Evolutionary conservation across 2,113 vertebrate genomes (phyloP).

Genomic region (Melanocharis versteri): DNA sequence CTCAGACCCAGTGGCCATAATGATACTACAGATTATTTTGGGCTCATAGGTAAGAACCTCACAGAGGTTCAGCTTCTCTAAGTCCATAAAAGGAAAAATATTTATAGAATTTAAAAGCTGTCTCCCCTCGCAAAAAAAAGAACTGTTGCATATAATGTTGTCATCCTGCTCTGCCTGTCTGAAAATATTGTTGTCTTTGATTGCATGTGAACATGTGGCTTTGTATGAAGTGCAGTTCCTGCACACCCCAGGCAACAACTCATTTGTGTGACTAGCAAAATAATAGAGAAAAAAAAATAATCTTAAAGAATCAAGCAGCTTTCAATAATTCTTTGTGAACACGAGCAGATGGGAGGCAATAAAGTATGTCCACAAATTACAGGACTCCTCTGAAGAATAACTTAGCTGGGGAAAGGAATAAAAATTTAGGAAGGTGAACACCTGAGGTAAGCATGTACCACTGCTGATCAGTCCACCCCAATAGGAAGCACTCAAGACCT

Average conservation of each 20-base stretch:
- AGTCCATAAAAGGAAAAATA: neutral
- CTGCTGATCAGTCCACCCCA: neutral
- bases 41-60: neutral
- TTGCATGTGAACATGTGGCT: neutral
- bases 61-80: neutral
- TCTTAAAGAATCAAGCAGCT: neutral
- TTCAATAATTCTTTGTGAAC: neutral
- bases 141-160: neutral
- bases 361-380: neutral
- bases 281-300: neutral
- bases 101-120: neutral
- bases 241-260: neutral
- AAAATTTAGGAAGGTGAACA: neutral
- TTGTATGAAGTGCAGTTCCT: neutral
- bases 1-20: neutral
- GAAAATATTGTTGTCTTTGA: neutral
- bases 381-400: neutral
- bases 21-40: neutral
- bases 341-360: neutral
- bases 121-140: fast-evolving
- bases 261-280: neutral
- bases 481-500: neutral
- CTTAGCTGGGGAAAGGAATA: neutral
- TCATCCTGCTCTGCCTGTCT: neutral
- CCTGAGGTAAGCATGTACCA: neutral